Evolutionary conservation across 2,113 vertebrate genomes (phyloP).

Genomic region (Marcusenius ussheri): DNA sequence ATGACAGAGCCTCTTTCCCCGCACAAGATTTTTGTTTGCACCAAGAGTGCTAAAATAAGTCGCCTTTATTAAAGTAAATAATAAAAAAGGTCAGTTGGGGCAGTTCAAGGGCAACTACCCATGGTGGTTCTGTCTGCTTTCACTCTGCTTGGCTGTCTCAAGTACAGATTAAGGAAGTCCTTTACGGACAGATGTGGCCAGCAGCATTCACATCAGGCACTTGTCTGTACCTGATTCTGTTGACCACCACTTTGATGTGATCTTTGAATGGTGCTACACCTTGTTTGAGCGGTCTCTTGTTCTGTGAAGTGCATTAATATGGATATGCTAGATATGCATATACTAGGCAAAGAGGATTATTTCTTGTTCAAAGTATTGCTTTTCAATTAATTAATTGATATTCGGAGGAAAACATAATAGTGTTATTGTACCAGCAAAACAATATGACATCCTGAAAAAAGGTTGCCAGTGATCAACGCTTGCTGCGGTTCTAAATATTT

Average conservation of each 20-base stretch:
- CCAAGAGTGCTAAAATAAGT: background rate
- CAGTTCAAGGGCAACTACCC: background rate
- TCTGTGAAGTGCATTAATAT: background rate
- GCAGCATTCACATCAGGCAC: background rate
- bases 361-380: background rate
- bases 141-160: background rate
- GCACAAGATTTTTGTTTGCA: background rate
- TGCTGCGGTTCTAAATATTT: background rate
- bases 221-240: background rate
- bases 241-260: background rate
- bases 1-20: background rate
- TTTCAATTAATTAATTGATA: background rate
- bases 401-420: background rate
- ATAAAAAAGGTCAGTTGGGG: background rate
- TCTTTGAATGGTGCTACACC: background rate
- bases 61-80: background rate
- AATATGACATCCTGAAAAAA: background rate
- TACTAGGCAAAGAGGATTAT: conserved; percentile 1
- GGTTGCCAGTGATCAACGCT: background rate
- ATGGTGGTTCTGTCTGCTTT: background rate
- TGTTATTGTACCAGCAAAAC: conserved; percentile 7
- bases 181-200: background rate
- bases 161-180: background rate
- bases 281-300: background rate
- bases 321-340: background rate